Conservation (phyloP, 2,113 vertebrate species). For the Caretta caretta region DNA sequence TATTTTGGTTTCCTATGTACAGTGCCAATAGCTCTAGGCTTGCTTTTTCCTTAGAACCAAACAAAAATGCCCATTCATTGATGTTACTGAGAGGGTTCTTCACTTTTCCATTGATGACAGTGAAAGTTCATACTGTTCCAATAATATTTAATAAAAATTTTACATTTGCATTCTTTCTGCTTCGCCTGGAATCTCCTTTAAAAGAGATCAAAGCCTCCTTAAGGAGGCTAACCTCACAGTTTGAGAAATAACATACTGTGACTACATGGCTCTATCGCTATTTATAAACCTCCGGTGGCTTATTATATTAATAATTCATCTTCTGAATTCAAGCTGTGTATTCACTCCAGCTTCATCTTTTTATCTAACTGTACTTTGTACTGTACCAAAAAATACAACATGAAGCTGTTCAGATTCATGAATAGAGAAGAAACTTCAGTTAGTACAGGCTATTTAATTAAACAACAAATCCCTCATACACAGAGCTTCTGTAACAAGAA, state of each 20-base stretch:
- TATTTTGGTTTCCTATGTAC: neutral
- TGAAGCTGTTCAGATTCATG: neutral
- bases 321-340: neutral
- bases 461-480: neutral
- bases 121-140: neutral
- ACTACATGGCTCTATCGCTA: neutral
- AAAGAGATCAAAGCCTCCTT: neutral
- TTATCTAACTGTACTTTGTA: accelerated
- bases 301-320: neutral
- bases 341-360: neutral
- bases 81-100: neutral
- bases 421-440: neutral
- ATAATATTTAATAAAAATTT: neutral
- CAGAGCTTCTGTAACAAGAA: neutral
- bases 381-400: neutral
- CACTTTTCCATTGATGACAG: neutral
- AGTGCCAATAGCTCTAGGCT: neutral
- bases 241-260: neutral
- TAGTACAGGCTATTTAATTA: neutral
- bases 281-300: neutral
- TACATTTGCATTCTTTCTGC: neutral
- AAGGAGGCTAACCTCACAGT: neutral
- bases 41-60: neutral
- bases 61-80: neutral
- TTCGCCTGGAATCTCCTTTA: neutral